phyloP scores from a whole-genome alignment of 2,888 invertebrate genomes.

The Drosophila paucipuncta region DNA sequence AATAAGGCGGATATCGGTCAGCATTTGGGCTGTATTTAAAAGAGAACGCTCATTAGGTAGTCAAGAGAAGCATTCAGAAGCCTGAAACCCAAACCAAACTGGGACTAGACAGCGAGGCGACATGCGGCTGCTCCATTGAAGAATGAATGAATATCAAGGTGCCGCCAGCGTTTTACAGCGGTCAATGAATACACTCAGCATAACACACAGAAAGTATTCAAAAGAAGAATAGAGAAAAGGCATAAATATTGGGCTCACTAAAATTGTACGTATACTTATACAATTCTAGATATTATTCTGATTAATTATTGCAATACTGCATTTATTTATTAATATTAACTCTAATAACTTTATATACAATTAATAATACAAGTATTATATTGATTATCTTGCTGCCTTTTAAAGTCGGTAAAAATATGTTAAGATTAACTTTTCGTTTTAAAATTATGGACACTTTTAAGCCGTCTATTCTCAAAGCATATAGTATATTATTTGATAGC shows the following conservation, averaged over 20 bases:
- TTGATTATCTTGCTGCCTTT: not conserved
- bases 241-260: not conserved
- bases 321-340: not conserved
- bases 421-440: not conserved
- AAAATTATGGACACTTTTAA: not conserved
- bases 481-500: no score
- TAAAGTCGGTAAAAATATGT: not conserved
- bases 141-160: constrained; percentile 2
- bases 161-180: not conserved
- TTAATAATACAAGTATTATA: not conserved
- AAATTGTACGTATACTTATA: not conserved
- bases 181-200: constrained; percentile 6
- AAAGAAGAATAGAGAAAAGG: not conserved
- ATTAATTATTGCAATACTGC: not conserved
- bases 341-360: not conserved
- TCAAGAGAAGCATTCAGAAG: constrained; percentile 23
- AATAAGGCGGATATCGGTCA: constrained; percentile 78
- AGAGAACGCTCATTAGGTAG: constrained; percentile 36
- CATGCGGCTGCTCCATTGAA: constrained; percentile 8
- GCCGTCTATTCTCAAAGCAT: not conserved
- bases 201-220: not conserved
- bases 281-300: not conserved
- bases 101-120: constrained; percentile 37
- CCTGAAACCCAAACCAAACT: not conserved
- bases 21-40: constrained; percentile 35